A percentile compares a stretch with the other conserved stretches of the same genome.
Conservation (phyloP, 2,113 vertebrate species). For the Sciurus niger region DNA sequence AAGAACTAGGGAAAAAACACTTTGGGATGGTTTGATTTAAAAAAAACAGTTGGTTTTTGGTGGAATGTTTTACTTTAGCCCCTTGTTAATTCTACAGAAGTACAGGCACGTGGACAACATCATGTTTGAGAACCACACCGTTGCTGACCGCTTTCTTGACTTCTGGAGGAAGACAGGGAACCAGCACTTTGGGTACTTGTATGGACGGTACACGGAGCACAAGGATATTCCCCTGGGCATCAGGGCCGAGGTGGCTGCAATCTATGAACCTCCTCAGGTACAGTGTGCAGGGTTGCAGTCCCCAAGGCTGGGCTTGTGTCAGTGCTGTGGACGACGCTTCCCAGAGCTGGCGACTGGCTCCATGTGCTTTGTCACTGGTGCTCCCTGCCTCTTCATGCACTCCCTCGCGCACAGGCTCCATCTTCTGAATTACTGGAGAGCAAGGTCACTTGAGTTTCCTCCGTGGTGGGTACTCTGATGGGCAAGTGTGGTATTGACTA, state of each 20-base stretch:
- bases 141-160: constrained; percentile 98
- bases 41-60: not conserved
- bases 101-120: constrained; percentile 99
- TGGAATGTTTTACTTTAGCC: not conserved
- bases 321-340: not conserved
- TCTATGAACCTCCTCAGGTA: constrained; percentile 99
- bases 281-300: not conserved
- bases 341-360: accelerated
- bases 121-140: constrained; percentile 99
- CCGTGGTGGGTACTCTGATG: not conserved
- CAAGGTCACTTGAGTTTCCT: not conserved
- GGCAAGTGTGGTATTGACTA: accelerated
- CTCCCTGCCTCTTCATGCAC: not conserved
- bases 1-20: not conserved
- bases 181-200: constrained; percentile 96
- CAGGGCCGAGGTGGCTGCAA: constrained; percentile 97
- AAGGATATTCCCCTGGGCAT: constrained; percentile 98
- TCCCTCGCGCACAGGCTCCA: accelerated
- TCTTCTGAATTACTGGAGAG: not conserved
- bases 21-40: not conserved
- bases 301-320: accelerated
- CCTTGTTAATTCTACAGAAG: constrained; percentile 90
- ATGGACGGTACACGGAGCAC: constrained; percentile 97
- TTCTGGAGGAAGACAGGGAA: constrained; percentile 99
- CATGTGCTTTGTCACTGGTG: not conserved